These are phyloP conservation scores for Redunca redunca DNA, from an alignment of 2,113 vertebrate genomes.

Conservation along the genomic window DNA sequence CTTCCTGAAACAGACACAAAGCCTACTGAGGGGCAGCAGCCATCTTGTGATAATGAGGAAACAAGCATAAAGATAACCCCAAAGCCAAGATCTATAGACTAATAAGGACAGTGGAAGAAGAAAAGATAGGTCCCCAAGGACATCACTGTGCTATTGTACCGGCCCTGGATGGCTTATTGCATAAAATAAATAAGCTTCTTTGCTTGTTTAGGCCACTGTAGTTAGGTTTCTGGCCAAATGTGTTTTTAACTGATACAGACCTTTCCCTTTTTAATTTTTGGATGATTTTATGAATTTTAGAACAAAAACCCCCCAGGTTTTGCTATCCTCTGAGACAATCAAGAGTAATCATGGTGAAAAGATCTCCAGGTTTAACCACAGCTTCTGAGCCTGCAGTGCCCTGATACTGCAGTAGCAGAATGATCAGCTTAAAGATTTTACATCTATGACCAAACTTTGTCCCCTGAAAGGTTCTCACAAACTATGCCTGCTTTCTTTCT, in stretches of 20 bases:
- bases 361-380: background rate
- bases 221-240: background rate
- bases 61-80: background rate
- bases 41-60: background rate
- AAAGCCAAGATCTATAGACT: background rate
- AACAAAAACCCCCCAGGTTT: background rate
- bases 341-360: background rate
- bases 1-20: background rate
- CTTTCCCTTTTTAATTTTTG: background rate
- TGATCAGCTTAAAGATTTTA: background rate
- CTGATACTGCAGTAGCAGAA: accelerated
- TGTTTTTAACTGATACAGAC: background rate
- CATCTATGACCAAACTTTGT: background rate
- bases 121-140: background rate
- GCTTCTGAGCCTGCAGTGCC: background rate
- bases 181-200: background rate
- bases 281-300: background rate
- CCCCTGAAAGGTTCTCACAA: background rate
- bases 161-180: background rate
- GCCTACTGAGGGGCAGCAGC: background rate
- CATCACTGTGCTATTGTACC: too few relatives aligned
- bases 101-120: background rate
- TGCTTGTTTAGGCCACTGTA: background rate
- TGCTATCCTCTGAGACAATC: background rate
- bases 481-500: background rate